Percentiles rank a stretch among this genome's conserved stretches.
phyloP scores from a whole-genome alignment of 2,113 vertebrate genomes.

The Phalacrocorax brasilianus region DNA sequence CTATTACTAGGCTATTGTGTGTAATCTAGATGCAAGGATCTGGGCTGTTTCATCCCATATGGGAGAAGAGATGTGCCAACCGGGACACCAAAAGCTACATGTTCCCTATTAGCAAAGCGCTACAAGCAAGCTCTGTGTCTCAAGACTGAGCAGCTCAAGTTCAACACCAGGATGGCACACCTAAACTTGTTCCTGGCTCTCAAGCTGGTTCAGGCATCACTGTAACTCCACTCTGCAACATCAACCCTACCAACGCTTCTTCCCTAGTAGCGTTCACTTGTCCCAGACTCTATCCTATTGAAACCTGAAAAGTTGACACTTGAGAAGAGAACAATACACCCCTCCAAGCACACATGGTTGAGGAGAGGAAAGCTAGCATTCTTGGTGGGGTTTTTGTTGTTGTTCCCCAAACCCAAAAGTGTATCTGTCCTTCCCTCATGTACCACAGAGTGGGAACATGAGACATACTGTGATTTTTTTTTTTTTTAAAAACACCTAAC shows the following conservation, averaged over 20 bases:
- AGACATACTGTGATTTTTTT: neutral
- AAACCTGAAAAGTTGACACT: neutral
- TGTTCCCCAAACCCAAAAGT: neutral
- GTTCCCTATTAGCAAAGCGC: neutral
- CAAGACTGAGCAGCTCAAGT: neutral
- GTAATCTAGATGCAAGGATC: neutral
- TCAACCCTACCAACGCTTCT: fast-evolving
- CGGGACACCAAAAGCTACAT: neutral
- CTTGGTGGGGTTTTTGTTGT: neutral
- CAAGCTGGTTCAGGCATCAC: neutral
- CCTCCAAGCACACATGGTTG: fast-evolving
- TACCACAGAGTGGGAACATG: neutral
- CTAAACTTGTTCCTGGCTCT: neutral
- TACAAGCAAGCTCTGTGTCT: neutral
- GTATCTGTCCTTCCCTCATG: neutral
- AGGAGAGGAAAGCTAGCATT: neutral
- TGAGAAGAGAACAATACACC: neutral
- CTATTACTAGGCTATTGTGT: fast-evolving
- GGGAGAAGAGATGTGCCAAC: neutral
- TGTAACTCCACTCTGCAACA: neutral
- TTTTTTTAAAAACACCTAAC: neutral
- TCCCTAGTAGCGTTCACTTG: neutral
- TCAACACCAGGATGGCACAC: neutral
- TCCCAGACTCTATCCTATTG: neutral
- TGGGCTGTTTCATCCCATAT: neutral